Base-by-base conservation (phyloP, 2,113 vertebrate genomes). In the Zapus hudsonius region DNA sequence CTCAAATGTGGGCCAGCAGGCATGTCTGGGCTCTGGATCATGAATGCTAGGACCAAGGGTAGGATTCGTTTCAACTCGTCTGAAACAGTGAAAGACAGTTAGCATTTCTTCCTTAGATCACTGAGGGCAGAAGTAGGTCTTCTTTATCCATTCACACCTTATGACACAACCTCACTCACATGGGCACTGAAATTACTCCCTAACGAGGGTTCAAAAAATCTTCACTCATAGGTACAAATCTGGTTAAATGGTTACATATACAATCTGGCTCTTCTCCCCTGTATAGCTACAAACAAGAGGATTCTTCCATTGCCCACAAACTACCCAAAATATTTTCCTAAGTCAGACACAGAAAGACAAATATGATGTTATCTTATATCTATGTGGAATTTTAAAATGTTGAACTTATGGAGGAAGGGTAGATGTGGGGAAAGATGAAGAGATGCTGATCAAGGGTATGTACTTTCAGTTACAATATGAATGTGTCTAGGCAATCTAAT, bases 251-350 rank as follows among this genome's bases (percentile, higher is more conserved):
- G 33, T 78, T 66, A 80, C 3, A 69, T 61, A 15, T 7, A 66
- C 19, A 33, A 76, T 27, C 72, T 92, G 78, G 63, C 25, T 57
- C 78, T 12, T 33, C 3, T 20, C 12, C 13, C 9, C 2, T 55
- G 4, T 31, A 36, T 44, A 67, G 81, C 29, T 85, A 23, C 82
- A 86, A 64, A 86, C 20, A 79, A 93, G n/a, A 11, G 42, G 72
- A 84, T 80, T 11, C 64, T 95, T 36, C 42, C 69, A 55, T 85
- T 67, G 47, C 25, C 3, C 22, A 12, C 29, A 73, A 84, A 25
- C 38, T 81, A 47, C 36, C 83, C 25, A 81, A 94, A 91, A 78
- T 69, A 89, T 82, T 91, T 78, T 91, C 70, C 29, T 13, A 59
- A 59, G 36, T 59, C 25, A 72, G 9, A 20, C 16, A 57, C 15